These are phyloP conservation scores for Prunella himalayana DNA, from an alignment of 2,113 vertebrate genomes.

Conservation along the genomic window DNA sequence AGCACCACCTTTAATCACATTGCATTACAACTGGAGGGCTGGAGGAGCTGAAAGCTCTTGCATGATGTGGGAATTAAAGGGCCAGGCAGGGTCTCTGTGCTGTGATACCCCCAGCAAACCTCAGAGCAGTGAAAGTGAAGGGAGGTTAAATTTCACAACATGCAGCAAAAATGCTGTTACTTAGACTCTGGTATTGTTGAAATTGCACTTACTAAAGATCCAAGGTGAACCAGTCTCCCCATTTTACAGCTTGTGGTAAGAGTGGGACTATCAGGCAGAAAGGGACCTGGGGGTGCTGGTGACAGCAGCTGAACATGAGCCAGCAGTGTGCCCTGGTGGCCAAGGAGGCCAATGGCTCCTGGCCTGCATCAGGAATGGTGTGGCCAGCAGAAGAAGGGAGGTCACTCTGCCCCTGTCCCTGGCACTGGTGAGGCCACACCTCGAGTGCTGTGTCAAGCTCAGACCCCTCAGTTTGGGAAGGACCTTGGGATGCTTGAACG, in stretches of 20 bases:
- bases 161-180: neutral
- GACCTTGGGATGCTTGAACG: too few species aligned
- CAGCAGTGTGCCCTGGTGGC: too few species aligned
- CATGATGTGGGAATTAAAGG: conserved; percentile 24
- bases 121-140: neutral
- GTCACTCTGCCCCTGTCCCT: too few species aligned
- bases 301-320: too few species aligned
- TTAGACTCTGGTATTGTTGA: neutral
- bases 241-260: neutral
- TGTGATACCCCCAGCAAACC: neutral
- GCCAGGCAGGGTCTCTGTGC: neutral
- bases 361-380: too few species aligned
- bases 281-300: too few species aligned
- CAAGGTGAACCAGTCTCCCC: neutral
- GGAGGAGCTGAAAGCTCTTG: neutral
- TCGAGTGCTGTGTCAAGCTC: too few species aligned
- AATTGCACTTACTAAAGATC: neutral
- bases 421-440: too few species aligned
- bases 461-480: too few species aligned
- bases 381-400: too few species aligned
- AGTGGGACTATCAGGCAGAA: neutral
- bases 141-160: neutral
- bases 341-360: too few species aligned
- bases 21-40: neutral
- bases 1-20: conserved; percentile 42